Base-by-base conservation (phyloP, 2,113 vertebrate species). In the Scytalopus superciliaris region DNA sequence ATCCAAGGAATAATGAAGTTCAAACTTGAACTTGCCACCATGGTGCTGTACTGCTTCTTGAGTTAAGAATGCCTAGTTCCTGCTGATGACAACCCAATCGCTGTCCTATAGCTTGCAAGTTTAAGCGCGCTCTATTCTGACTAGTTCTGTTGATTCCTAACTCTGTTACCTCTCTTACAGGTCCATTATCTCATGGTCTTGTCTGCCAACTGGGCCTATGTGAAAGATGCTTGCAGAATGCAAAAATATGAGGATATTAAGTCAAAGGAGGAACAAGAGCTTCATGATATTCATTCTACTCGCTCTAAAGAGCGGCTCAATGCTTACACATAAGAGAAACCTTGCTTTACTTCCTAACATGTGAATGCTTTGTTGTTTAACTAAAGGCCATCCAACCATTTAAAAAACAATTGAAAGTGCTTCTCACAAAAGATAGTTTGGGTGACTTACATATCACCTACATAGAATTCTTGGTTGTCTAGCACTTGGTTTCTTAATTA, bases 241-340 rank as follows among this genome's bases (percentile, higher is more conserved):
- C 99, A 99, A 96, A 99, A 99, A 93, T 99, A 99, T 5, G 99
- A 99, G 96, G 99, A 99, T 98, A 99, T 99, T 98, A 99, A 99
- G 95, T 99, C 99, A 21, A 99, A 99, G 98, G 99, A 99, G 96
- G 99, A 99, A 75, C 99, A 99, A 96, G 99, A 99, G 97, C 99
- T 99, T 66, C 99, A 99, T 7, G 99, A 99, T 96, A 99, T 99
- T 97, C 99, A 99, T 96, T 99, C 99, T 55, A 99, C 99, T 74
- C 99, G 99, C 97, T 99, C 99, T 97, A 99, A 99, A 98, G 99
- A 99, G 98, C 98, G 99, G 66, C 99, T 99, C 95, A 99, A 99
- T 12, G 99, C 99, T 39, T 99, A 99, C 98, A 99, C 99, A 99
- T 99, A 99, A 98, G 87, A 88, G 69, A 87, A 83, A 73, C 42